Conservation (phyloP, 92 coral and sea anemone species). For the Palythoa grandiflora region DNA sequence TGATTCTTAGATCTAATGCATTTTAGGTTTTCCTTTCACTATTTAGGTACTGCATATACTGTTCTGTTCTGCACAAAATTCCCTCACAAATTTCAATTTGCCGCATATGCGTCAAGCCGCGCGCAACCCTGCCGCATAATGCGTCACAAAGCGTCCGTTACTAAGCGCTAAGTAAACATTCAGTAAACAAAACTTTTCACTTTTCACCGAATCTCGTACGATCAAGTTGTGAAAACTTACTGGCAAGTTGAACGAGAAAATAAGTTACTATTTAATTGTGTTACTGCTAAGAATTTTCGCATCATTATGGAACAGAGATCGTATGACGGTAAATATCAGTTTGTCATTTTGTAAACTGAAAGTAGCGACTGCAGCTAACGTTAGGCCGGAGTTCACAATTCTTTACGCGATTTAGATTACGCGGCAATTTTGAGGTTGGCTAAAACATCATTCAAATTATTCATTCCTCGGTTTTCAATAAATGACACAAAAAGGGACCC, state of each 20-base stretch:
- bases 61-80: no score
- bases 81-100: no score
- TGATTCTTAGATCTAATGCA: no score
- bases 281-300: not conserved
- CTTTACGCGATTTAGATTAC: not conserved
- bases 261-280: not conserved
- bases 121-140: constrained; percentile 18
- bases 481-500: not conserved
- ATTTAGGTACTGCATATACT: no score
- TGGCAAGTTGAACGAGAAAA: not conserved
- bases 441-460: no score
- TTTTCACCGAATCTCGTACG: not conserved
- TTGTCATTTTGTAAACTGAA: not conserved
- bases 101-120: no score
- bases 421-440: not conserved
- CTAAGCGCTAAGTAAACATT: constrained; percentile 9
- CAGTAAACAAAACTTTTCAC: constrained; percentile 12
- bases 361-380: not conserved
- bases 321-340: not conserved
- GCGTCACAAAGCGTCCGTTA: constrained; percentile 25
- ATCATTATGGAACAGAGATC: not conserved
- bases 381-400: not conserved
- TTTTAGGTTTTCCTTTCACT: no score
- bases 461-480: no score
- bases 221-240: not conserved